These are phyloP conservation scores for Alouatta palliata DNA, from an alignment of 2,113 vertebrate species.

Conservation along the genomic window DNA sequence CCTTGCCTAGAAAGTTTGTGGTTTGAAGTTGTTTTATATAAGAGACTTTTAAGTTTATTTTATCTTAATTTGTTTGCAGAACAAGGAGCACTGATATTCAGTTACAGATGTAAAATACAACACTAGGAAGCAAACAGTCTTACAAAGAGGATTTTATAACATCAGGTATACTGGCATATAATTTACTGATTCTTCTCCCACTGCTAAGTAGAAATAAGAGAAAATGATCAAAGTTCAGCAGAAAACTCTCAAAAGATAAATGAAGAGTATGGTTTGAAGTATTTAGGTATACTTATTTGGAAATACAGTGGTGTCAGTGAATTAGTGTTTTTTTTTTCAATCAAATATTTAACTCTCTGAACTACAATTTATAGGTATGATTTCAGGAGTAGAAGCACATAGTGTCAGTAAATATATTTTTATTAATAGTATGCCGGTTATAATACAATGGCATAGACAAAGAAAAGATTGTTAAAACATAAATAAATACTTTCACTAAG, in stretches of 20 bases:
- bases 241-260: conserved; percentile 73
- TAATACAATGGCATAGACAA: not conserved
- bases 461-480: conserved; percentile 3
- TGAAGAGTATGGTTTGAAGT: conserved; percentile 68
- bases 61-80: conserved; percentile 72
- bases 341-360: conserved; percentile 55
- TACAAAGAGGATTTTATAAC: conserved; percentile 38
- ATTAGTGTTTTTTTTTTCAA: conserved; percentile 31
- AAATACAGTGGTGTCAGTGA: conserved; percentile 63
- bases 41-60: conserved; percentile 67
- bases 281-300: conserved; percentile 72
- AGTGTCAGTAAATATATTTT: conserved; percentile 30
- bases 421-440: not conserved
- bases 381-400: conserved; percentile 1
- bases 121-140: not conserved
- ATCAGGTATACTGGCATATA: not conserved
- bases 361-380: conserved; percentile 42
- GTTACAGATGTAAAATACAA: conserved; percentile 61
- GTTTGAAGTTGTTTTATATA: conserved; percentile 61
- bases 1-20: conserved; percentile 56
- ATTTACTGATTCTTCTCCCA: not conserved
- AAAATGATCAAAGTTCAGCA: conserved; percentile 76
- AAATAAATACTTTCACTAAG: not conserved
- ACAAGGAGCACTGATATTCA: conserved; percentile 24
- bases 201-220: conserved; percentile 40